Conservation (phyloP, 2,888 invertebrate genomes). For the Dryomyza anilis region DNA sequence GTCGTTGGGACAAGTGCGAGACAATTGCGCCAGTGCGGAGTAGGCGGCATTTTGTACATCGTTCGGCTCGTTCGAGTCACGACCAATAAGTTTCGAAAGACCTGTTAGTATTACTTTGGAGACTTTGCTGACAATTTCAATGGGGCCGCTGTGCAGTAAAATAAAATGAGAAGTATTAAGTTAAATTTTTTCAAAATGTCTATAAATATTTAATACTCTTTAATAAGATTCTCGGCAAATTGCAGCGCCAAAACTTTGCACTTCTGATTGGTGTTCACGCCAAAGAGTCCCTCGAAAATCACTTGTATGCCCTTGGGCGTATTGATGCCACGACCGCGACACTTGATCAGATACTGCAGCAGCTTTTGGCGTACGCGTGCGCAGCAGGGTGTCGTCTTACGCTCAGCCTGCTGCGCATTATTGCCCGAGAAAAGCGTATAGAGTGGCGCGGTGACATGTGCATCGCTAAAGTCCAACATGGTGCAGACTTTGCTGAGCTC, state of each 20-base stretch:
- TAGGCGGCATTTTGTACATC: slow-evolving; percentile 64
- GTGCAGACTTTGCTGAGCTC: slow-evolving; percentile 78
- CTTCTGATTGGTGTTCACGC: slow-evolving; percentile 80
- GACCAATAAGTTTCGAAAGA: slow-evolving; percentile 56
- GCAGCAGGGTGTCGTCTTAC: slow-evolving; percentile 78
- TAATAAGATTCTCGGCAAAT: slow-evolving; percentile 80
- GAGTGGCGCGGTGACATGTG: slow-evolving; percentile 73
- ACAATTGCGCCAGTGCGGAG: slow-evolving; percentile 61
- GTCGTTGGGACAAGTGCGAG: slow-evolving; percentile 64
- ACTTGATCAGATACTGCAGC: slow-evolving; percentile 79
- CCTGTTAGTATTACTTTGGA: slow-evolving; percentile 58
- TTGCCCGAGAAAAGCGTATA: slow-evolving; percentile 71
- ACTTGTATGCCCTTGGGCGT: slow-evolving; percentile 86
- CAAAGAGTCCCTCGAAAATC: slow-evolving; percentile 86
- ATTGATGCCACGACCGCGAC: slow-evolving; percentile 72
- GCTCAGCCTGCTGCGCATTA: slow-evolving; percentile 67
- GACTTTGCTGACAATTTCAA: slow-evolving; percentile 56
- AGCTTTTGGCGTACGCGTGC: slow-evolving; percentile 84
- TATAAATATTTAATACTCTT: slow-evolving; percentile 73
- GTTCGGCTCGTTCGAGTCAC: slow-evolving; percentile 52
- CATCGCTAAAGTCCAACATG: slow-evolving; percentile 77
- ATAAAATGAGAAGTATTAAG: not conserved
- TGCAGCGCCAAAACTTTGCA: slow-evolving; percentile 81
- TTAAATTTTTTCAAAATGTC: not conserved
- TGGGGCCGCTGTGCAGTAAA: slow-evolving; percentile 48